These are phyloP conservation scores for Ganaspis brasiliensis DNA, from an alignment of 2,888 invertebrate genomes.

Conservation along the genomic window DNA sequence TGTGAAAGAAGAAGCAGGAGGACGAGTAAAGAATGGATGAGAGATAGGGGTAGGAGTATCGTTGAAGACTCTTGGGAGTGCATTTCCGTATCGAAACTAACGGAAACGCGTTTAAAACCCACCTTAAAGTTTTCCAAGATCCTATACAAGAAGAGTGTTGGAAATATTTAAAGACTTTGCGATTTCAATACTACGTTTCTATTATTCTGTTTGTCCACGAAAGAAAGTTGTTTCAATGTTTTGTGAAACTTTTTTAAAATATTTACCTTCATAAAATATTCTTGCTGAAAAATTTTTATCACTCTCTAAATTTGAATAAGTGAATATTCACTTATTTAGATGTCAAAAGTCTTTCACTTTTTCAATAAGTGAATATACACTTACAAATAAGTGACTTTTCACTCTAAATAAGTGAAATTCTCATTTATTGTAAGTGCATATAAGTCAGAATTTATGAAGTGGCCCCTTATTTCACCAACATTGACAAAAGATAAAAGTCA, in stretches of 20 bases:
- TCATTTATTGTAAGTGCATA: no score
- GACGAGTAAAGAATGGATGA: constrained; percentile 39
- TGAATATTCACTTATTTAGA: no score
- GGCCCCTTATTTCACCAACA: no score
- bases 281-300: neutral
- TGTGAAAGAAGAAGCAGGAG: constrained; percentile 1
- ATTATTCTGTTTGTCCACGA: neutral
- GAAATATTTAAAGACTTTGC: neutral
- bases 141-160: neutral
- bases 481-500: no score
- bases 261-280: neutral
- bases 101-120: constrained; percentile 11
- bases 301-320: no score
- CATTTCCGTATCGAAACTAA: constrained; percentile 47
- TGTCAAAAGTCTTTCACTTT: no score
- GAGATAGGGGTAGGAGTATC: constrained; percentile 33
- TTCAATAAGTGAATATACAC: no score
- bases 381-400: no score
- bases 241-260: neutral
- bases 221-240: neutral
- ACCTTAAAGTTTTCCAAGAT: neutral
- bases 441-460: no score
- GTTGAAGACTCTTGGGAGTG: constrained; percentile 49
- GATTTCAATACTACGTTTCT: neutral
- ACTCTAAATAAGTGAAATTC: no score